These are phyloP conservation scores for Drosophila tropicalis DNA, from an alignment of 1,140 invertebrate species.

Conservation along the genomic window DNA sequence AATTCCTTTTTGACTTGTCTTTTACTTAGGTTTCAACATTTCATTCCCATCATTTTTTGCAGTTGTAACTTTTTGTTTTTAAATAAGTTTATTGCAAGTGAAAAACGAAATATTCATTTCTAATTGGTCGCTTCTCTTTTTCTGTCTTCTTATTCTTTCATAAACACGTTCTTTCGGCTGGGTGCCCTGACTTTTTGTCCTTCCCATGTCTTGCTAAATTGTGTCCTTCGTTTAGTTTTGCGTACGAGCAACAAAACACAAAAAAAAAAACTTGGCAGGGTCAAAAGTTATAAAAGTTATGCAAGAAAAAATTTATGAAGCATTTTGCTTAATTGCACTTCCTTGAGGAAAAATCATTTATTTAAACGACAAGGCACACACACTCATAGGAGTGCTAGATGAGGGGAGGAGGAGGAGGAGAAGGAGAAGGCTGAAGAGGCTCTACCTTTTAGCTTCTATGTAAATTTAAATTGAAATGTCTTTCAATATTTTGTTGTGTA, in stretches of 20 bases:
- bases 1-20: neutral
- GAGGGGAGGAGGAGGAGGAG: neutral
- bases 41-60: neutral
- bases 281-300: slow-evolving; percentile 62
- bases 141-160: neutral
- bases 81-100: too few relatives aligned
- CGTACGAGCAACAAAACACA: too few relatives aligned
- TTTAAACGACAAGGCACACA: slow-evolving; percentile 69
- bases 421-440: neutral
- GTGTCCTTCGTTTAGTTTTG: slow-evolving; percentile 23
- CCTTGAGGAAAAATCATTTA: slow-evolving; percentile 81
- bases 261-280: slow-evolving; percentile 27
- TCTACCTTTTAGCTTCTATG: slow-evolving; percentile 17
- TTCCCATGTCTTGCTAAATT: slow-evolving; percentile 18
- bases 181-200: neutral
- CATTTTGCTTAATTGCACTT: slow-evolving; percentile 83
- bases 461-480: slow-evolving; percentile 60
- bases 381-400: slow-evolving; percentile 56
- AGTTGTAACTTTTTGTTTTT: neutral
- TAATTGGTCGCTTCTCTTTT: neutral
- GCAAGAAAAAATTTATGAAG: slow-evolving; percentile 74
- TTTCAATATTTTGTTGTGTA: slow-evolving; percentile 31
- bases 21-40: too few relatives aligned
- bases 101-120: slow-evolving; percentile 9
- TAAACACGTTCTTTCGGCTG: neutral